phyloP scores from a whole-genome alignment of 1,140 invertebrate genomes.

The Seison nebaliae region DNA sequence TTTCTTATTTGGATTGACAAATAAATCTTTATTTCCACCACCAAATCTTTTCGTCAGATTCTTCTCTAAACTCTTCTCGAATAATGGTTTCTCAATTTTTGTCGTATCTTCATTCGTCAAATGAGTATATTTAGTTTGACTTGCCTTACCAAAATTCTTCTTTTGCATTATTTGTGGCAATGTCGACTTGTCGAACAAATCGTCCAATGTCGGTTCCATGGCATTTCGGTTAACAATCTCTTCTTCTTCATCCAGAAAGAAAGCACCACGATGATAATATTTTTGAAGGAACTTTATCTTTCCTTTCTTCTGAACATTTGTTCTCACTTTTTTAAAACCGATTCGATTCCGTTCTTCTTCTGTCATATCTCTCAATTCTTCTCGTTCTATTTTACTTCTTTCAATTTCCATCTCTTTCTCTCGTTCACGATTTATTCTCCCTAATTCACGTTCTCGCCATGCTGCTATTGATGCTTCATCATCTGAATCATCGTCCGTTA shows the following conservation, averaged over 20 bases:
- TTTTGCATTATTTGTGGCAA: slow-evolving; percentile 99
- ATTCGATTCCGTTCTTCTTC: slow-evolving; percentile 59
- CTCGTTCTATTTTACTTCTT: slow-evolving; percentile 60
- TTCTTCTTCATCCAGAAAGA: slow-evolving; percentile 82
- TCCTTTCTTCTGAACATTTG: slow-evolving; percentile 79
- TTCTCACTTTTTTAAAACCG: slow-evolving; percentile 62
- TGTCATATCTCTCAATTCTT: slow-evolving; percentile 65
- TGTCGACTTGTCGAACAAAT: slow-evolving; percentile 95
- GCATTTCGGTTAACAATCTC: slow-evolving; percentile 76
- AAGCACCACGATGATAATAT: slow-evolving; percentile 93
- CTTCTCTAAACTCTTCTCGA: slow-evolving; percentile 55
- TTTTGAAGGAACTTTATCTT: slow-evolving; percentile 99
- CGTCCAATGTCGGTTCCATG: slow-evolving; percentile 78
- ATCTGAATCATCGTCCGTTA: slow-evolving; percentile 75
- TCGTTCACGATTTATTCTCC: slow-evolving; percentile 70
- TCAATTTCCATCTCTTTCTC: slow-evolving; percentile 54
- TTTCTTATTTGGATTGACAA: slow-evolving; percentile 44
- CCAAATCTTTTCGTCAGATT: slow-evolving; percentile 64
- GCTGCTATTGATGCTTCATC: slow-evolving; percentile 87
- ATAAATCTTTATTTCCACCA: slow-evolving; percentile 77
- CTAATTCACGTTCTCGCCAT: slow-evolving; percentile 86
- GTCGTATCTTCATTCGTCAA: slow-evolving; percentile 97
- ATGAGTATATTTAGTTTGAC: slow-evolving; percentile 93
- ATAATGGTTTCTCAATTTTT: slow-evolving; percentile 84
- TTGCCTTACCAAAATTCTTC: slow-evolving; percentile 93